Conservation (phyloP, 2,113 vertebrate genomes). For the Zosterops pallidus region DNA sequence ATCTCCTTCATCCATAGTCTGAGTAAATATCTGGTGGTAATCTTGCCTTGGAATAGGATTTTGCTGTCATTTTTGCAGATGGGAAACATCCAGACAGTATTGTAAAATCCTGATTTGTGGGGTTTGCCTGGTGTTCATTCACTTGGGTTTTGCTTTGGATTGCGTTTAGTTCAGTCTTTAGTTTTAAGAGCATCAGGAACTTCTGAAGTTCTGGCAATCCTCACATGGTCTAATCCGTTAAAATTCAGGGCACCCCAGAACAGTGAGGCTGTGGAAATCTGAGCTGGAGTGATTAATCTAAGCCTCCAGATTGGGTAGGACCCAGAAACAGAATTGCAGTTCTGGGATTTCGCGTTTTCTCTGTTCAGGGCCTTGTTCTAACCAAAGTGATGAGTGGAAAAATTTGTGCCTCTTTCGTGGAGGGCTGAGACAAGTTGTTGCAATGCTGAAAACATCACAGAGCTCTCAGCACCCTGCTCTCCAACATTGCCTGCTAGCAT, state of each 20-base stretch:
- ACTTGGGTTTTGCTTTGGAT: not conserved
- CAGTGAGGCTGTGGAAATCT: not conserved
- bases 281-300: not conserved
- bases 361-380: not conserved
- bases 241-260: not conserved
- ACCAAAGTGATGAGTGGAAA: not conserved
- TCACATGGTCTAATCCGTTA: not conserved
- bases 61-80: not conserved
- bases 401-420: not conserved
- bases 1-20: not conserved
- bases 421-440: not conserved
- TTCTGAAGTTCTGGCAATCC: not conserved
- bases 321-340: not conserved
- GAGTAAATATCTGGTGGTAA: not conserved
- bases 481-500: not conserved
- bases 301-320: not conserved
- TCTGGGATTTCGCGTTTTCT: not conserved
- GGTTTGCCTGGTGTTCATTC: not conserved
- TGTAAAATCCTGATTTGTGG: not conserved
- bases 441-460: not conserved
- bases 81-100: not conserved
- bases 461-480: not conserved
- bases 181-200: not conserved
- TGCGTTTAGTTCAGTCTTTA: not conserved
- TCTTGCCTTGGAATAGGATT: not conserved